Base-by-base conservation (phyloP, 2,797 vertebrate genomes). In the Alcedo quadribrachys region DNA sequence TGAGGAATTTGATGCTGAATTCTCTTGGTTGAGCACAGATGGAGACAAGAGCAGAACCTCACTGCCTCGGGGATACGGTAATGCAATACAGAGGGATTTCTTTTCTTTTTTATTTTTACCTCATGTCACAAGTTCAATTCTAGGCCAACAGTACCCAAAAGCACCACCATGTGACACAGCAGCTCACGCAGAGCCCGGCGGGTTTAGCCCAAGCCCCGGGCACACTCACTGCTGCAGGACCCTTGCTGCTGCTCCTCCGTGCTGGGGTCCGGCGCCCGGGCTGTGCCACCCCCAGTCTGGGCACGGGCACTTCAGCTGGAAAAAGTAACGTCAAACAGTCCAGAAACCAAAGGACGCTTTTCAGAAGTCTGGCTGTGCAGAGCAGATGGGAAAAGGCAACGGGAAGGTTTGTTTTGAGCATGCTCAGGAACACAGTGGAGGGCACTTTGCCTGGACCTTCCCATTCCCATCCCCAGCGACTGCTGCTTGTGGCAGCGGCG, bases 91-190 rank as follows among this genome's bases (percentile, higher is more conserved):
- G 81, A 86, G 22, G 89, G 86, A 54, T 90, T 93, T 94, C 67
- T 93, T 96, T 95, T 87, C 86, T 92, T 90, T 90, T 94, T 94
- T 95, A 90, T 92, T 95, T 95, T 92, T 93, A 92, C 87, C 83
- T 95, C 78, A 92, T 92, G 91, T 94, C 94, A 83, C 58, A 91
- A 95, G 95, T 96, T 96, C 91, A 94, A 35, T 90, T 95, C 85
- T 80, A 92, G 96, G 93, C 94, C 92, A 92, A 76, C 40, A 90
- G 78, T 89, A 94, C 88, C 69, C 87, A 87, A 84, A 93, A 48
- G 33, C 6, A 2, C 75, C 82, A 89, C 85, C 85, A 84, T 42
- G 75, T 91, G 94, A 94, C 75, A 68, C 0, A 92, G 61, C 37
- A 80, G 81, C 35, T 94, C 73, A 63, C 54, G 67, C 61, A 77